Percentiles rank a stretch among this genome's conserved stretches.
phyloP scores from a whole-genome alignment of 2,888 invertebrate genomes.

The Laothoe populi region DNA sequence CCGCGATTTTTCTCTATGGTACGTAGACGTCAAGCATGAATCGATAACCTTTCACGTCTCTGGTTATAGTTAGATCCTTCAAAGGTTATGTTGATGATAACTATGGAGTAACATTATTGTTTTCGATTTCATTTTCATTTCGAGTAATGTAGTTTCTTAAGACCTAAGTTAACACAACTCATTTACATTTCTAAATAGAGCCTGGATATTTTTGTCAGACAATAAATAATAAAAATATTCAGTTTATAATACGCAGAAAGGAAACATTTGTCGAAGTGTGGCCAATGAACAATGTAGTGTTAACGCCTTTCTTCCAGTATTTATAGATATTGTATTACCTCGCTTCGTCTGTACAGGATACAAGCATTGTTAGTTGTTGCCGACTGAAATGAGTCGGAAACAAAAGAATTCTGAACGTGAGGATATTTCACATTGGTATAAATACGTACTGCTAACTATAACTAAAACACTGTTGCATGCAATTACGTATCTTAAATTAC shows the following conservation, averaged over 20 bases:
- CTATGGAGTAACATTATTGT: background rate
- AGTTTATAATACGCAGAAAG: conserved; percentile 10
- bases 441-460: background rate
- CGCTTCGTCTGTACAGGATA: conserved; percentile 15
- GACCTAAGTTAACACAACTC: too few relatives aligned
- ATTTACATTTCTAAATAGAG: background rate
- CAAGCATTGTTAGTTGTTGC: conserved; percentile 7
- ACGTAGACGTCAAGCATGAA: background rate
- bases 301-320: conserved; percentile 8
- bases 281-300: conserved; percentile 24
- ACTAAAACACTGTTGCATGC: background rate
- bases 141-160: too few relatives aligned
- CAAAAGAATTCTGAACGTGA: conserved; percentile 16
- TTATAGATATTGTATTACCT: conserved; percentile 20
- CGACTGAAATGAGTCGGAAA: conserved; percentile 15
- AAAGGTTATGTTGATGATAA: background rate
- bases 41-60: conserved; percentile 8
- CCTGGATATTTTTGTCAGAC: background rate
- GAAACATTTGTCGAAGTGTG: conserved; percentile 15
- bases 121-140: too few relatives aligned
- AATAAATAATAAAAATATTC: conserved; percentile 7
- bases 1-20: background rate
- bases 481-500: background rate
- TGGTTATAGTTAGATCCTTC: background rate
- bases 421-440: background rate